Evolutionary conservation across 2,888 invertebrate species (phyloP), one percentile per base, ranked within the genome.

Genomic region (Antitype chi): DNA sequence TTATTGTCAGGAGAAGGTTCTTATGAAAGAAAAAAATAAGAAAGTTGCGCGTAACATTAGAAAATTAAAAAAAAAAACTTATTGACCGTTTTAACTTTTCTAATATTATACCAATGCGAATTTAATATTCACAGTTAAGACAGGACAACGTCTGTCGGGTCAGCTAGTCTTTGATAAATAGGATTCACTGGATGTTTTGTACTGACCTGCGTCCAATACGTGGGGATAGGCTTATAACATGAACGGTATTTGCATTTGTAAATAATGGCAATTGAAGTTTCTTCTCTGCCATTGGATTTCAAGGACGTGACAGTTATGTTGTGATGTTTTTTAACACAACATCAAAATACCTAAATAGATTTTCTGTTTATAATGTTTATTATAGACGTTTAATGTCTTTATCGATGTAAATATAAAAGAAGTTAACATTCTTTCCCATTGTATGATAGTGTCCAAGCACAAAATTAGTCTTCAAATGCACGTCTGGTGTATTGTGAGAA

Each of bases 381-480:
- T 59, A 62, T 63, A 43, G 23, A 47, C 23, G 15, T 49, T 63
- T 13, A 23, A 47, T 55, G 20, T 70, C 59, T 72, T 69, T 69
- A 85, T 82, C 47, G 5, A 53, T 82, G 82, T 82, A 82, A 71
- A 76, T 81, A 81, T 70, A 1, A 55, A 59, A 43, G 11, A 23
- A 55, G 49, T 60, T 47, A 32, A 55, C 23, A 68, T 57, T 55
- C 53, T 70, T 81, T 28, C n/a, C 64, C 53, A 15, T 75, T 69
- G 68, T 75, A 85, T 63, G 20, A 70, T 70, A 85, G 57, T 70
- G 77, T 82, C 69, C 52, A 66, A 82, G 82, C 82, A 82, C 86
- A 85, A 85, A 85, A 11, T 67, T 81, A 85, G 53, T 66, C 32
- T 63, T 79, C 13, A 28, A 32, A 78, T 66, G 85, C 81, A 85